These are phyloP conservation scores for Melanostigma gelatinosum DNA, from an alignment of 2,113 vertebrate genomes.

Conservation along the genomic window DNA sequence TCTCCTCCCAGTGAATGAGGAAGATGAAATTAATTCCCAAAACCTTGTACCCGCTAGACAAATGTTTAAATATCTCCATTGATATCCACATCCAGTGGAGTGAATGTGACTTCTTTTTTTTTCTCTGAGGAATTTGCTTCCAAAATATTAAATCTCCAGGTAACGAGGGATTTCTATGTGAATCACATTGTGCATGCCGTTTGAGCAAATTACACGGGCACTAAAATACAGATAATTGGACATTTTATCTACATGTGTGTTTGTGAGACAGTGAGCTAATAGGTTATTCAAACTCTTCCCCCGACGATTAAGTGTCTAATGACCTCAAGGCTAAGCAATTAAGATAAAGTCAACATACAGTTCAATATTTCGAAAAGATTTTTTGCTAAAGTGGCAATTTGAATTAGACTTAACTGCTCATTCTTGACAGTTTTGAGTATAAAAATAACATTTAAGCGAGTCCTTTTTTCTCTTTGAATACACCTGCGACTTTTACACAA, in stretches of 20 bases:
- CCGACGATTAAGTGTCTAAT: slow-evolving; percentile 31
- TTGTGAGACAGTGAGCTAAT: slow-evolving; percentile 15
- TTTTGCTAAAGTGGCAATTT: slow-evolving; percentile 31
- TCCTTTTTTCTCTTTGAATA: slow-evolving; percentile 5
- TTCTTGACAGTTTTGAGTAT: slow-evolving; percentile 4
- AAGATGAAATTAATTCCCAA: slow-evolving; percentile 42
- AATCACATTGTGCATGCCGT: slow-evolving; percentile 1
- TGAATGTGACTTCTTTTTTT: slow-evolving; percentile 6
- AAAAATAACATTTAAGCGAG: slow-evolving; percentile 10
- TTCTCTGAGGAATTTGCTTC: slow-evolving; percentile 27
- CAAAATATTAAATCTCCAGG: not conserved
- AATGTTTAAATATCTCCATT: slow-evolving; percentile 44
- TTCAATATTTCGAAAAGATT: slow-evolving; percentile 1
- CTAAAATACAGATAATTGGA: slow-evolving; percentile 31
- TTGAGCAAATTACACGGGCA: slow-evolving; percentile 28
- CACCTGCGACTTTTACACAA: slow-evolving; percentile 12
- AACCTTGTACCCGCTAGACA: not conserved
- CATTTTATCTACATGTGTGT: slow-evolving; percentile 4
- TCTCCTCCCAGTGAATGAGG: slow-evolving; percentile 43
- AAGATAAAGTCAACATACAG: slow-evolving; percentile 16
- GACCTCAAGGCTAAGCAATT: slow-evolving; percentile 51
- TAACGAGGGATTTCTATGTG: not conserved
- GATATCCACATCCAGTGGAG: slow-evolving; percentile 29
- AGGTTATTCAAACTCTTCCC: slow-evolving; percentile 31
- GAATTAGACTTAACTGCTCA: not conserved